These are phyloP conservation scores for Drosophila azteca DNA, from an alignment of 1,140 invertebrate species.

Conservation along the genomic window DNA sequence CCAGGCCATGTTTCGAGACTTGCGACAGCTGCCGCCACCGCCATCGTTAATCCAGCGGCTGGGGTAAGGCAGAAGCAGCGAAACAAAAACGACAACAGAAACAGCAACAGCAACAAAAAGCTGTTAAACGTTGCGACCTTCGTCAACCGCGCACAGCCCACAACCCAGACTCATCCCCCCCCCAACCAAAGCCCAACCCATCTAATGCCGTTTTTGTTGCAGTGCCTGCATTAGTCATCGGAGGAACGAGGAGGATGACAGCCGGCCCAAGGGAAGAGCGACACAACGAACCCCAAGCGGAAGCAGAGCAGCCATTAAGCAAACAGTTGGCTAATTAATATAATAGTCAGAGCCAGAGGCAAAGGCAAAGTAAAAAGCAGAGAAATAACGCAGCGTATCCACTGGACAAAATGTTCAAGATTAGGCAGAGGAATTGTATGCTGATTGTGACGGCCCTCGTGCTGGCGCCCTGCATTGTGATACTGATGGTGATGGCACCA, in stretches of 20 bases:
- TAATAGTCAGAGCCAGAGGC: conserved; percentile 5
- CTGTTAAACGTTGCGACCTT: conserved; percentile 71
- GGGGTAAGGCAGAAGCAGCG: no score
- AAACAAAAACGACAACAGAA: conserved; percentile 23
- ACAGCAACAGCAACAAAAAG: conserved; percentile 7
- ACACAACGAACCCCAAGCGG: conserved; percentile 22
- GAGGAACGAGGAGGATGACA: conserved; percentile 38
- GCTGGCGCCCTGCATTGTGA: conserved; percentile 85
- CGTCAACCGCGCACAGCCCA: background rate
- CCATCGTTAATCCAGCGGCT: background rate
- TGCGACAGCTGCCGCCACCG: conserved; percentile 44
- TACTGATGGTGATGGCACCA: conserved; percentile 84
- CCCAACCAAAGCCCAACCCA: no score
- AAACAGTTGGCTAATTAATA: conserved; percentile 38
- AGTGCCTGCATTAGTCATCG: conserved; percentile 55
- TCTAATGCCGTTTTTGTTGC: conserved; percentile 25
- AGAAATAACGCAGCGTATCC: conserved; percentile 1
- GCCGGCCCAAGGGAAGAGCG: conserved; percentile 39
- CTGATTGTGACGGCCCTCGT: conserved; percentile 84
- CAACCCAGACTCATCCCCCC: no score
- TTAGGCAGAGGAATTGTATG: conserved; percentile 84
- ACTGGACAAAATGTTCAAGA: conserved; percentile 64
- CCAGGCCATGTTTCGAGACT: conserved; percentile 54
- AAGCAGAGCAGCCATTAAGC: conserved; percentile 17
- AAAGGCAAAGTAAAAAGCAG: background rate